These are phyloP conservation scores for Nesoenas mayeri DNA, from an alignment of 2,113 vertebrate species.

Conservation along the genomic window DNA sequence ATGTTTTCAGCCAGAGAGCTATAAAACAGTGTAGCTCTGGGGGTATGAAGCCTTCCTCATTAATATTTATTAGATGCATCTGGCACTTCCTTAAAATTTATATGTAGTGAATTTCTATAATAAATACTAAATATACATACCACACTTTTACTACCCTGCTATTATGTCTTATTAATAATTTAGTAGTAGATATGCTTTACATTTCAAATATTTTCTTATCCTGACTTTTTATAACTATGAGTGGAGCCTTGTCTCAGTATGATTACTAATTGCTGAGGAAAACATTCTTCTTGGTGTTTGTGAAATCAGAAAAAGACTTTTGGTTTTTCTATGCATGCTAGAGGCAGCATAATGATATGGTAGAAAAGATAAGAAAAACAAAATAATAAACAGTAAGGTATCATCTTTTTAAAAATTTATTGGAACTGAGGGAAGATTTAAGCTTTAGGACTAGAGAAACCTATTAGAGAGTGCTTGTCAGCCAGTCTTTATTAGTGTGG, in stretches of 20 bases:
- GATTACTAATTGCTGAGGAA: slow-evolving; percentile 46
- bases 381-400: neutral
- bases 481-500: neutral
- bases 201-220: slow-evolving; percentile 44
- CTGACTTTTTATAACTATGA: neutral
- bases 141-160: slow-evolving; percentile 38
- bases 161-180: slow-evolving; percentile 52
- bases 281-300: slow-evolving; percentile 36
- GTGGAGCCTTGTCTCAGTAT: neutral
- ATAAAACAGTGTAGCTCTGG: slow-evolving; percentile 18
- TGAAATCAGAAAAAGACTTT: slow-evolving; percentile 31
- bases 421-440: neutral
- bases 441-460: neutral
- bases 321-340: neutral
- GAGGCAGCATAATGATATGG: neutral
- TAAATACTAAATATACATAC: slow-evolving; percentile 57
- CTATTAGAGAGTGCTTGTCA: neutral
- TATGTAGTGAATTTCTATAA: slow-evolving; percentile 42
- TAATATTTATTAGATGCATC: slow-evolving; percentile 45
- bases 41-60: slow-evolving; percentile 1
- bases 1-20: slow-evolving; percentile 16
- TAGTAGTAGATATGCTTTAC: slow-evolving; percentile 16
- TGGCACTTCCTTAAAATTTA: slow-evolving; percentile 41
- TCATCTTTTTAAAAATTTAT: neutral
- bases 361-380: neutral